Conservation (phyloP, 2,888 invertebrate species). For the Labia minor region DNA sequence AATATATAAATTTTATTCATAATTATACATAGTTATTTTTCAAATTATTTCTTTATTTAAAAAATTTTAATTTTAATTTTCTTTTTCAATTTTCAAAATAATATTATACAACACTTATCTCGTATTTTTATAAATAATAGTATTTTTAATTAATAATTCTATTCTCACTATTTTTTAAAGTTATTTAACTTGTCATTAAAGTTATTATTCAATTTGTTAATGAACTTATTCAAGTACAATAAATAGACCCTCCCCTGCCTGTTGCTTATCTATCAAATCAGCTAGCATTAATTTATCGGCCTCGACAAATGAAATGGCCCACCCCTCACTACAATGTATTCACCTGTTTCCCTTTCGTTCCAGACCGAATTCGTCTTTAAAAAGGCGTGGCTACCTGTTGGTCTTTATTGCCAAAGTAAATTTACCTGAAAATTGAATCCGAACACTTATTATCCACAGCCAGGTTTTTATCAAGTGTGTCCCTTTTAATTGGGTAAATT, state of each 20-base stretch:
- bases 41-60: no score
- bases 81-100: no score
- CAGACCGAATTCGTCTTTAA: neutral
- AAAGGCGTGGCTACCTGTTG: slow-evolving; percentile 13
- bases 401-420: neutral
- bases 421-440: neutral
- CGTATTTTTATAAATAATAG: no score
- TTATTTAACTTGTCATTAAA: no score
- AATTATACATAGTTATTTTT: no score
- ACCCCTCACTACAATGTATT: neutral
- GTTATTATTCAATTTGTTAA: neutral
- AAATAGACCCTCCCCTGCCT: neutral
- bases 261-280: slow-evolving; percentile 2
- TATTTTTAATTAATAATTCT: no score
- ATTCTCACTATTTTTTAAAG: no score
- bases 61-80: no score
- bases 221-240: neutral
- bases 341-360: neutral
- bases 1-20: no score
- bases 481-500: neutral
- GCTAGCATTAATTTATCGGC: neutral
- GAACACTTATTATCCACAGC: neutral
- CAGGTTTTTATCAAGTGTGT: neutral
- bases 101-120: no score
- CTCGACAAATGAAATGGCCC: neutral